Evolutionary conservation across 2,113 vertebrate genomes (phyloP).

Genomic region (Cyanoliseus patagonus): DNA sequence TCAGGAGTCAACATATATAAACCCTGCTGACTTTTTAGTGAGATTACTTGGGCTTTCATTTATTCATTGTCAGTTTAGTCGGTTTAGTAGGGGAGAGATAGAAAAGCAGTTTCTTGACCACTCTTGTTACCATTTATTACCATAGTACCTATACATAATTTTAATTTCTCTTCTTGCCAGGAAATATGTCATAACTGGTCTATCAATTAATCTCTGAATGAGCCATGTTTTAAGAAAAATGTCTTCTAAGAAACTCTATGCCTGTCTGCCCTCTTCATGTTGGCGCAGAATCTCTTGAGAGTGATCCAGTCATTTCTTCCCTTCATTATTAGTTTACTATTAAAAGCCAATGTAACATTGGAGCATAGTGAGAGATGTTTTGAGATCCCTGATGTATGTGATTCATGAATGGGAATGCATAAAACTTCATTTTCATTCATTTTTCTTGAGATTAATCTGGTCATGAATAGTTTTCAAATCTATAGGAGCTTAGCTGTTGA

Average conservation of each 20-base stretch:
- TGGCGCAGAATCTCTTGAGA: background rate
- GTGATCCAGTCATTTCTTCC: background rate
- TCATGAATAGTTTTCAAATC: background rate
- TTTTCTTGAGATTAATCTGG: background rate
- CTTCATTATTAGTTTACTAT: background rate
- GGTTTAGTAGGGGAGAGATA: background rate
- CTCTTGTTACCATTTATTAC: background rate
- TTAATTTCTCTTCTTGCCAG: background rate
- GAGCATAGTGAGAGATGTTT: background rate
- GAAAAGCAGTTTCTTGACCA: background rate
- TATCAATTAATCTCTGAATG: background rate
- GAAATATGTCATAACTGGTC: background rate
- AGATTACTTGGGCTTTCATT: background rate
- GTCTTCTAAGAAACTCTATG: background rate
- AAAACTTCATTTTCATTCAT: background rate
- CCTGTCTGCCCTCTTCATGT: background rate
- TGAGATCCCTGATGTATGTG: background rate
- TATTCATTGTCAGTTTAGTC: background rate
- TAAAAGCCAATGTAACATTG: background rate
- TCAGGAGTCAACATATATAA: background rate
- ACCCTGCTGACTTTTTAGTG: background rate
- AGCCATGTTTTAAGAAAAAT: background rate
- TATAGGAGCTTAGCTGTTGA: background rate
- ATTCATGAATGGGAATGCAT: background rate
- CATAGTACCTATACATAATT: background rate